phyloP scores from a whole-genome alignment of 2,888 invertebrate species.

The Pollenia angustigena region DNA sequence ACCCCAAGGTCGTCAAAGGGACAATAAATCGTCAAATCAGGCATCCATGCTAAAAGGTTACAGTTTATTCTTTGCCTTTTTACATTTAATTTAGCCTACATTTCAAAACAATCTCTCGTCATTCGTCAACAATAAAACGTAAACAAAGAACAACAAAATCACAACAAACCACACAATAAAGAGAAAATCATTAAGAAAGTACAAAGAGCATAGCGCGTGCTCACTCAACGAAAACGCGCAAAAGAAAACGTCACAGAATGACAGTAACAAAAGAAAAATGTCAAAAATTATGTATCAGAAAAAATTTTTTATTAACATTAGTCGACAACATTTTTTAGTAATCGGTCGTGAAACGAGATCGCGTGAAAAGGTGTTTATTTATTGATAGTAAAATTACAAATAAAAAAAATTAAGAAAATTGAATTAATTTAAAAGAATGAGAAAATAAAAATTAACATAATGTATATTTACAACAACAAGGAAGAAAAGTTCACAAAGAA shows the following conservation, averaged over 20 bases:
- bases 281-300: constrained; percentile 50
- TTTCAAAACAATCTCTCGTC: constrained; percentile 46
- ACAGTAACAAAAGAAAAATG: constrained; percentile 48
- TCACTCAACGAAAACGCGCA: constrained; percentile 26
- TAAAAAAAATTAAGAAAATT: constrained; percentile 10
- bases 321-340: constrained; percentile 63
- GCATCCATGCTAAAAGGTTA: too few relatives aligned
- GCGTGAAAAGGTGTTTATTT: constrained; percentile 23
- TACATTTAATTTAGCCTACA: constrained; percentile 30
- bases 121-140: constrained; percentile 70
- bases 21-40: too few relatives aligned
- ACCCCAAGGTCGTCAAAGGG: too few relatives aligned
- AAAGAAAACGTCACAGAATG: constrained; percentile 56
- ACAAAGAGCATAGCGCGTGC: constrained; percentile 41
- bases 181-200: constrained; percentile 14
- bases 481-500: constrained; percentile 30
- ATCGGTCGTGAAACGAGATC: constrained; percentile 48
- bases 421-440: constrained; percentile 14
- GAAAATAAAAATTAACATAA: constrained; percentile 50
- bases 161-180: constrained; percentile 60
- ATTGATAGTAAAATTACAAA: background rate
- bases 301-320: constrained; percentile 52
- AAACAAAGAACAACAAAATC: constrained; percentile 62
- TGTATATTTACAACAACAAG: constrained; percentile 43
- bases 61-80: background rate